Evolutionary conservation across 2,797 vertebrate genomes (phyloP), one percentile per base, ranked within the genome.

Genomic region (Epinephelus malabaricus): DNA sequence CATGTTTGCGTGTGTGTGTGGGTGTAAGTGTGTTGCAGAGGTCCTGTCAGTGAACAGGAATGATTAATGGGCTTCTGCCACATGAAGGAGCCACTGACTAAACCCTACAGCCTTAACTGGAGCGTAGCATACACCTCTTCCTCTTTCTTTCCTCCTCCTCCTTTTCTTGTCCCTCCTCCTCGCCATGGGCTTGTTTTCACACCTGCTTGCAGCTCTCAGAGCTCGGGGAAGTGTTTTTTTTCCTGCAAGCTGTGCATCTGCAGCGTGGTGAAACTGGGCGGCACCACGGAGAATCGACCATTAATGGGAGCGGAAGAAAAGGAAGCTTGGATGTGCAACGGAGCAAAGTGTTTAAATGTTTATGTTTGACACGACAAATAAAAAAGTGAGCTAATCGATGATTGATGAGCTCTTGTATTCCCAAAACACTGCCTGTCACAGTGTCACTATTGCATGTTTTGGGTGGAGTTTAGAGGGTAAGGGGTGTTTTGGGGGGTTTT

Each of bases 61-160:
- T 94, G 94, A 95, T 95, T 94, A 94, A 95, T 95, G 92, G 69
- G 73, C 78, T 54, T 63, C 79, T 88, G 82, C 88, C 75, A 92
- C 87, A 88, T 81, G 77, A 92, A 86, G 79, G 86, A 86, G 79
- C 68, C 76, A 69, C 72, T 30, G 66, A 73, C 85, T 85, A 63
- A 85, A 90, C 90, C 86, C 81, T 82, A 69, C 53, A 83, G 81
- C 84, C 62, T 86, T 79, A 85, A 83, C 83, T 78, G 82, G 76
- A 87, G 75, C 84, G 51, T 30, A 63, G 73, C 81, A n/a, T 68
- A 64, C 84, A 71, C 85, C 72, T 86, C 84, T 78, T 86, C 89
- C 77, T 83, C 76, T 40, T 45, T 15, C 66, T 68, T 25, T 56
- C 53, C 58, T 43, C 54, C 59, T 74, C 62, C 23, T 76, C 73